Percentiles rank a stretch among this genome's conserved stretches.
Conservation (phyloP, 2,113 vertebrate species). For the Upupa epops region DNA sequence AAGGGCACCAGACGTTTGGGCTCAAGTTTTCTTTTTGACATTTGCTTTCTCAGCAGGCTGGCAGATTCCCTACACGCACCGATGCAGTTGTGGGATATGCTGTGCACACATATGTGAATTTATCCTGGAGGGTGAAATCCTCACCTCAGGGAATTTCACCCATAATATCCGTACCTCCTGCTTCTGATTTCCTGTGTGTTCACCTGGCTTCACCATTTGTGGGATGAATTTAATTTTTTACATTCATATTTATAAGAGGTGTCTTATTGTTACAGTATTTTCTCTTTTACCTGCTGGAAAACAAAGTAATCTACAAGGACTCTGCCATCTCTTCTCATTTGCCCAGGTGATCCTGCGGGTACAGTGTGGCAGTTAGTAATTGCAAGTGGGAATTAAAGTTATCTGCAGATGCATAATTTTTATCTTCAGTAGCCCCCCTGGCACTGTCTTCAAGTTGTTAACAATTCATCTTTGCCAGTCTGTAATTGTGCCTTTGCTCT, state of each 20-base stretch:
- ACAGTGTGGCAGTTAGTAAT: not conserved
- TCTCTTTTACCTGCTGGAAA: slow-evolving; percentile 5
- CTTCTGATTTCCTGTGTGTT: not conserved
- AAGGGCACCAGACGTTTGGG: not conserved
- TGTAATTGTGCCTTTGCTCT: slow-evolving; percentile 33
- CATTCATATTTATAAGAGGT: not conserved
- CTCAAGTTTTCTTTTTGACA: not conserved
- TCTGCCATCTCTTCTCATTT: not conserved
- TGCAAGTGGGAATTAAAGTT: slow-evolving; percentile 43
- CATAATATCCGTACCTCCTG: not conserved
- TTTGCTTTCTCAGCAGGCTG: not conserved
- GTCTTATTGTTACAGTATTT: not conserved
- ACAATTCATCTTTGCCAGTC: slow-evolving; percentile 28
- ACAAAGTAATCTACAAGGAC: not conserved
- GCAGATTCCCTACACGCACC: not conserved
- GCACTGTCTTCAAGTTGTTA: not conserved
- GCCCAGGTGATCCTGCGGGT: not conserved
- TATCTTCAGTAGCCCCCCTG: not conserved
- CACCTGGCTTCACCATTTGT: not conserved
- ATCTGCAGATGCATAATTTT: slow-evolving; percentile 32
- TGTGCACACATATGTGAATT: not conserved
- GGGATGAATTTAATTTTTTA: not conserved
- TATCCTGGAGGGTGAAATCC: not conserved
- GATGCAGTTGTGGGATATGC: not conserved
- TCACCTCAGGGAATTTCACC: not conserved